These are phyloP conservation scores for Pangasius djambal DNA, from an alignment of 2,797 vertebrate species.

Conservation along the genomic window DNA sequence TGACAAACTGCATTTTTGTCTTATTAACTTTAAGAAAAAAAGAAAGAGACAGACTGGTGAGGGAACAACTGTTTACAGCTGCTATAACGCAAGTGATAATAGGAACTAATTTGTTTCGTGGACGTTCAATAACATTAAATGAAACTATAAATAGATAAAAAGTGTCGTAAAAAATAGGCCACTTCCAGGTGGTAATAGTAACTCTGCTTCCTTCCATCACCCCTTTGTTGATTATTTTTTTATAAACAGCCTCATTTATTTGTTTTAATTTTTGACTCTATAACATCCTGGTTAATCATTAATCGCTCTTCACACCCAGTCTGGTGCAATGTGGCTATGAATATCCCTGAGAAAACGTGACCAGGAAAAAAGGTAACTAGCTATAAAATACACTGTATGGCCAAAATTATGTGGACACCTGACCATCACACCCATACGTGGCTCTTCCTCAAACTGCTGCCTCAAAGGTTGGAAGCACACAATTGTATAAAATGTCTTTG, in stretches of 20 bases:
- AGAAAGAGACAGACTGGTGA: too few species aligned
- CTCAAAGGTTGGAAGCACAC: neutral
- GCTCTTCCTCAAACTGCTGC: neutral
- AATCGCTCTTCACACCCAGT: neutral
- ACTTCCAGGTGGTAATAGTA: neutral
- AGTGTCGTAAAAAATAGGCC: neutral
- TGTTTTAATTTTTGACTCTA: neutral
- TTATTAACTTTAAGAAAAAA: too few species aligned
- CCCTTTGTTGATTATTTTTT: neutral
- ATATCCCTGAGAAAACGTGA: neutral
- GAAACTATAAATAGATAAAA: too few species aligned
- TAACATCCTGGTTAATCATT: too few species aligned
- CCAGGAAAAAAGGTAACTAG: neutral
- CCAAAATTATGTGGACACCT: neutral
- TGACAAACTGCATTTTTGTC: too few species aligned
- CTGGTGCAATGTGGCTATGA: neutral
- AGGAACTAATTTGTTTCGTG: neutral
- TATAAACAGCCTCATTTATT: neutral
- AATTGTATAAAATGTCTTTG: too few species aligned
- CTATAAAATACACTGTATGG: neutral
- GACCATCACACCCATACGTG: neutral
- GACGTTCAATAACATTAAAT: neutral
- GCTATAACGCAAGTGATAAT: neutral
- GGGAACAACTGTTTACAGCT: neutral
- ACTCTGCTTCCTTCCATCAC: neutral